Conservation (phyloP, 1,140 invertebrate genomes). For the Nephotettix cincticeps region DNA sequence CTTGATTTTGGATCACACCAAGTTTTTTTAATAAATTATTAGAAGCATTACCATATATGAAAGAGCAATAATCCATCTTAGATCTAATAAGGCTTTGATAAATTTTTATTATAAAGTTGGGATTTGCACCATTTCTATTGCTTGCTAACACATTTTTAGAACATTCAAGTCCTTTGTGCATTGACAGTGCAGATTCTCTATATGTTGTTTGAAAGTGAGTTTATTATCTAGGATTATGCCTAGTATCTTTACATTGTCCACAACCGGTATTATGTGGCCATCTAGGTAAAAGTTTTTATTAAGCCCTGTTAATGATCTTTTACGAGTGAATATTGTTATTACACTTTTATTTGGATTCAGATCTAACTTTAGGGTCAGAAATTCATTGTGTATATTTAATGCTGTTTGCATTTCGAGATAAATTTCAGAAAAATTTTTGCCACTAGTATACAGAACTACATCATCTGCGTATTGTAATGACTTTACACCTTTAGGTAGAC, state of each 20-base stretch:
- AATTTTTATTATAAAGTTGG: not conserved
- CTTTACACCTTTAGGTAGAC: not conserved
- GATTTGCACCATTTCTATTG: not conserved
- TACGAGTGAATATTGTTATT: not conserved
- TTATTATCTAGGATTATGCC: not conserved
- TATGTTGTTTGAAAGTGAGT: not conserved
- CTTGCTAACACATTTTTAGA: not conserved
- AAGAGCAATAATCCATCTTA: not conserved
- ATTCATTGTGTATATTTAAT: not conserved
- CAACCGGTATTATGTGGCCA: not conserved
- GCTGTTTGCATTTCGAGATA: not conserved
- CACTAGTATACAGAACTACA: not conserved
- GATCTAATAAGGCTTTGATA: not conserved
- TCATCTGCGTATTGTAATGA: slow-evolving; percentile 1
- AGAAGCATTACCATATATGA: not conserved
- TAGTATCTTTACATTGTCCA: not conserved
- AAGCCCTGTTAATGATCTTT: not conserved
- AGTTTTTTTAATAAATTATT: not conserved
- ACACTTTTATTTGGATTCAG: not conserved
- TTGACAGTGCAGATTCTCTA: not conserved
- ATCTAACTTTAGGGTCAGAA: not conserved
- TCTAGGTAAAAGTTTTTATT: too few species aligned
- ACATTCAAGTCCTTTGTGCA: not conserved
- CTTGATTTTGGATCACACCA: not conserved
- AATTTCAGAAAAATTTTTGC: not conserved